Evolutionary conservation across 2,113 vertebrate species (phyloP).

Genomic region (Sorex araneus): DNA sequence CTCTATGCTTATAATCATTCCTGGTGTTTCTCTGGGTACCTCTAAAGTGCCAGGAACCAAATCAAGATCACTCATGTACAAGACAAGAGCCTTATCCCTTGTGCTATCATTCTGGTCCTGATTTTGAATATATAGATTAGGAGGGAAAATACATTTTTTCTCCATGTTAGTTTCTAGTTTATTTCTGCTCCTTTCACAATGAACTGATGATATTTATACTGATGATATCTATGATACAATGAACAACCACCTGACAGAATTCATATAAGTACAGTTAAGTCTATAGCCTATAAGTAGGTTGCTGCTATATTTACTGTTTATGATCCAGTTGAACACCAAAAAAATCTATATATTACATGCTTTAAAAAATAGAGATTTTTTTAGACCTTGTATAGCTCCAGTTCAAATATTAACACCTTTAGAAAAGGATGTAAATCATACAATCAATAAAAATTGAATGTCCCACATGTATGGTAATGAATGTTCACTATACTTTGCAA

Average conservation of each 20-base stretch:
- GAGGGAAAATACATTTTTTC: too few species aligned
- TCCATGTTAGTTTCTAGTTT: background rate
- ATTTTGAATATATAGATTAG: background rate
- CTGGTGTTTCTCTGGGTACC: too few species aligned
- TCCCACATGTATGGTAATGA: background rate
- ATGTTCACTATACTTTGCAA: background rate
- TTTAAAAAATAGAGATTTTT: conserved; percentile 32
- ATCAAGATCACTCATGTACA: too few species aligned
- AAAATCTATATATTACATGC: background rate
- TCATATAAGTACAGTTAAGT: background rate
- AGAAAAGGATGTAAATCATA: background rate
- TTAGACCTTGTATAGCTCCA: conserved; percentile 18
- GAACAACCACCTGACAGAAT: background rate
- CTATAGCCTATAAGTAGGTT: background rate
- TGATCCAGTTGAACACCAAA: background rate
- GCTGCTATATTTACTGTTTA: background rate
- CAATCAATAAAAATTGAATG: background rate
- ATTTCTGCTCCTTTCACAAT: background rate
- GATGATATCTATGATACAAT: background rate
- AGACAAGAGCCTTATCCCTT: too few species aligned
- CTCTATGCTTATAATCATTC: too few species aligned
- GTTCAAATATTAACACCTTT: conserved; percentile 2
- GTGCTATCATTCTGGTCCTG: too few species aligned
- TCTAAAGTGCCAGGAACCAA: too few species aligned
- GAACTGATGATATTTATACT: background rate